phyloP scores from a whole-genome alignment of 92 coral and sea anemone genomes.

The Heliopora coerulea region DNA sequence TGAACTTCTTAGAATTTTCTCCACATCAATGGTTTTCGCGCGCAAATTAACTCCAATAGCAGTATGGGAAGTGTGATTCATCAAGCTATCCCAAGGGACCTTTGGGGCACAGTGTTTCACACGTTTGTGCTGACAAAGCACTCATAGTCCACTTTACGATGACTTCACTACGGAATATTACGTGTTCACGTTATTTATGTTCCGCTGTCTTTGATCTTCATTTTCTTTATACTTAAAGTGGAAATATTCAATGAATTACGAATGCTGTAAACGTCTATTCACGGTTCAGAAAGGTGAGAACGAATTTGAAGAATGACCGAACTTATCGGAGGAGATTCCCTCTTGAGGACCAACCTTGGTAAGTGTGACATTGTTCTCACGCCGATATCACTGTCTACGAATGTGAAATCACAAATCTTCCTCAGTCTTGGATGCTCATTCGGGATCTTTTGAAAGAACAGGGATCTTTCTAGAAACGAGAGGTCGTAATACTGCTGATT shows the following conservation, averaged over 20 bases:
- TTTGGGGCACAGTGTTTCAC: not conserved
- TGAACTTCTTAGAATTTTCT: no score
- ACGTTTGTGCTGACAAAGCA: slow-evolving; percentile 18
- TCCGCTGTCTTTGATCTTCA: not conserved
- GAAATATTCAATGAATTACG: not conserved
- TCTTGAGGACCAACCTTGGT: not conserved
- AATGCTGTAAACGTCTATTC: not conserved
- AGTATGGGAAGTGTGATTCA: slow-evolving; percentile 23
- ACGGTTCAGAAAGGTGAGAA: not conserved
- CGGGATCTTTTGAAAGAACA: not conserved
- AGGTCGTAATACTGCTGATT: not conserved
- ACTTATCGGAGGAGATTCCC: slow-evolving; percentile 2
- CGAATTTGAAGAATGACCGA: not conserved
- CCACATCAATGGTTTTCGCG: no score
- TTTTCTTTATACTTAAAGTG: not conserved
- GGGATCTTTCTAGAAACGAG: not conserved
- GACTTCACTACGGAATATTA: not conserved
- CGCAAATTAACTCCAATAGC: slow-evolving; percentile 5
- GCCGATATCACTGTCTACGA: not conserved
- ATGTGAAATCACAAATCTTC: not conserved
- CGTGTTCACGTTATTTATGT: not conserved
- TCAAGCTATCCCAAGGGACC: slow-evolving; percentile 33
- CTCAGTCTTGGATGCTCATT: not conserved
- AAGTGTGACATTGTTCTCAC: not conserved
- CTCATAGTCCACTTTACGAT: not conserved